These are phyloP conservation scores for Euura lappo DNA, from an alignment of 1,140 invertebrate genomes.

Conservation along the genomic window DNA sequence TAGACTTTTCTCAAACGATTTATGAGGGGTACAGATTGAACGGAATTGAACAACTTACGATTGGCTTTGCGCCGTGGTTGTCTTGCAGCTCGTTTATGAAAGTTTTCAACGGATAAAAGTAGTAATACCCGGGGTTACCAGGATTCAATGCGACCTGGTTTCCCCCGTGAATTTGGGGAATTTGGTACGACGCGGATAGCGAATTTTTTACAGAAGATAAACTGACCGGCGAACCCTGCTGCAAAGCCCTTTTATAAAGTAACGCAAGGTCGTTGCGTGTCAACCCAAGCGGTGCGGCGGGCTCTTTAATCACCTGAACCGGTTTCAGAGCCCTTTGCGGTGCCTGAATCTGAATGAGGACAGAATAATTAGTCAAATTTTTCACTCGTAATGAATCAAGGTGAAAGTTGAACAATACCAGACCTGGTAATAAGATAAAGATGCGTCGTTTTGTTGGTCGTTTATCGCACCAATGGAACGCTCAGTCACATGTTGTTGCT, in stretches of 20 bases:
- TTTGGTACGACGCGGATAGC: constrained; percentile 25
- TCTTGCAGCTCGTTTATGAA: constrained; percentile 39
- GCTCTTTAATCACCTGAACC: neutral
- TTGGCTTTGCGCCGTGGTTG: constrained; percentile 25
- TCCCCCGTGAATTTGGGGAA: constrained; percentile 21
- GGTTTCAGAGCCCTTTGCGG: neutral
- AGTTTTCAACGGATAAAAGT: constrained; percentile 43
- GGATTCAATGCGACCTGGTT: constrained; percentile 32
- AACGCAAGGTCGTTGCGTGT: constrained; percentile 35
- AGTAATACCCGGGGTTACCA: constrained; percentile 30
- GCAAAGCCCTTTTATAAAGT: constrained; percentile 40
- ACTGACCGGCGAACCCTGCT: constrained; percentile 37
- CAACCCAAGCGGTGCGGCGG: constrained; percentile 22
- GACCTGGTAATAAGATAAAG: neutral
- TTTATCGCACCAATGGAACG: neutral
- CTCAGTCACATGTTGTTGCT: neutral
- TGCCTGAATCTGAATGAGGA: neutral
- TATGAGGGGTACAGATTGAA: too few species aligned
- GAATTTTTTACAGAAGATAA: constrained; percentile 32
- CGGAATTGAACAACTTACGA: constrained; percentile 32
- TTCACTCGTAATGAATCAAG: neutral
- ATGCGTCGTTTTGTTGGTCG: neutral
- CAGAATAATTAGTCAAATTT: neutral
- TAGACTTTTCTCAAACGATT: too few species aligned
- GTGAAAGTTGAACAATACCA: neutral